Conservation (phyloP, 2,113 vertebrate genomes). For the Hydrochoerus hydrochaeris region DNA sequence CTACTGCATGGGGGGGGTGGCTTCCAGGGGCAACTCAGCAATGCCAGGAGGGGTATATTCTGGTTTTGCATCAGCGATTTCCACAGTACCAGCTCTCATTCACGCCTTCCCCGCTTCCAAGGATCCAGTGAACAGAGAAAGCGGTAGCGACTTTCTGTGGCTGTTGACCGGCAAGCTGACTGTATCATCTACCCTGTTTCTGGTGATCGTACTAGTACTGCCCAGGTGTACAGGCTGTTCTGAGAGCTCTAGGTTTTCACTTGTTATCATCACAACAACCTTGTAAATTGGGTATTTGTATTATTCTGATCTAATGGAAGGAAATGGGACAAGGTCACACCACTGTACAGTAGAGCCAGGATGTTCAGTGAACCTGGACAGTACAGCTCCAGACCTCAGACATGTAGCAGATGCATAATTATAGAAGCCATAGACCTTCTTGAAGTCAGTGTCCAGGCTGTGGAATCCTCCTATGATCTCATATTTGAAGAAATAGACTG, state of each 20-base stretch:
- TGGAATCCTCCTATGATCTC: neutral
- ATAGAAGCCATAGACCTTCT: neutral
- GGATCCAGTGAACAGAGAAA: neutral
- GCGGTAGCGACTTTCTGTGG: neutral
- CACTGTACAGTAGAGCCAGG: neutral
- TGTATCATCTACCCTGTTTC: neutral
- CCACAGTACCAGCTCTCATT: accelerated
- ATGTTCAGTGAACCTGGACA: neutral
- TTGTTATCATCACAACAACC: neutral
- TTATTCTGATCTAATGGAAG: neutral
- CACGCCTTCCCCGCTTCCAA: neutral
- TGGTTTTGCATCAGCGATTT: neutral
- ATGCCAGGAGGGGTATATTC: neutral
- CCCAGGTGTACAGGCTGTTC: neutral
- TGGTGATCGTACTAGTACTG: neutral
- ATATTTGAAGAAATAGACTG: neutral
- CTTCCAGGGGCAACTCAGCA: neutral
- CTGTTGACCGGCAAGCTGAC: neutral
- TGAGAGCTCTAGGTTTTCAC: neutral
- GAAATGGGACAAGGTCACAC: neutral
- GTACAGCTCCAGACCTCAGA: neutral
- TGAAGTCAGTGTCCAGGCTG: too few species aligned
- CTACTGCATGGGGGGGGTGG: neutral
- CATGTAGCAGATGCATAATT: too few species aligned
- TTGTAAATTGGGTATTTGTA: neutral